Conservation (phyloP, 2,113 vertebrate genomes). For the Eulacestoma nigropectus region DNA sequence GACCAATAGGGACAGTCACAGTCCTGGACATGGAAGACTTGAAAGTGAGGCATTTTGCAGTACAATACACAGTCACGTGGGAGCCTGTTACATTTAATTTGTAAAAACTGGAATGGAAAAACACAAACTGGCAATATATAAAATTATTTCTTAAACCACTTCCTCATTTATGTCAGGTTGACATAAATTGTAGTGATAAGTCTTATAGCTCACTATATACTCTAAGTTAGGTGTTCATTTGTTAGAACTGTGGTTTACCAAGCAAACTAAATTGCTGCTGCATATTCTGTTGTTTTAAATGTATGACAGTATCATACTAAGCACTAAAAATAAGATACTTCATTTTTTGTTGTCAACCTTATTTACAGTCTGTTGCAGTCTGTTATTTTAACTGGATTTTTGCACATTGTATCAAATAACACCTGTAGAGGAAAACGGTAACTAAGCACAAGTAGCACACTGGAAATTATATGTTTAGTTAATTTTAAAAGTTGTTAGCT, state of each 20-base stretch:
- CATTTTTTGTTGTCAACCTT: constrained; percentile 58
- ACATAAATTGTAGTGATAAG: constrained; percentile 64
- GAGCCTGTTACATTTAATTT: constrained; percentile 39
- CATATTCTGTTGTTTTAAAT: constrained; percentile 70
- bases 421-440: constrained; percentile 48
- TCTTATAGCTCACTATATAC: constrained; percentile 55
- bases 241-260: constrained; percentile 70
- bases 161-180: constrained; percentile 67
- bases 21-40: not conserved
- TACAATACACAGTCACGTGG: constrained; percentile 30
- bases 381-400: constrained; percentile 64
- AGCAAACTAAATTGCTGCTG: constrained; percentile 65
- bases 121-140: constrained; percentile 65
- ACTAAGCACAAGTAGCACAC: constrained; percentile 71
- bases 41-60: constrained; percentile 30
- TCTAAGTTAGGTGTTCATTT: constrained; percentile 71
- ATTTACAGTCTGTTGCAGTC: constrained; percentile 71
- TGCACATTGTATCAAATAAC: constrained; percentile 58
- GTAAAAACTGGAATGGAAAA: constrained; percentile 60
- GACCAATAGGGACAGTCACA: constrained; percentile 16
- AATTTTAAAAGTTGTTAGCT: constrained; percentile 28
- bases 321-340: constrained; percentile 57
- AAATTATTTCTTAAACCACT: constrained; percentile 61
- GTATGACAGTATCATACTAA: constrained; percentile 60
- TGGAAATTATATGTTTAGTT: constrained; percentile 50